Conservation (phyloP, 2,113 vertebrate species). For the Nanorana parkeri region DNA sequence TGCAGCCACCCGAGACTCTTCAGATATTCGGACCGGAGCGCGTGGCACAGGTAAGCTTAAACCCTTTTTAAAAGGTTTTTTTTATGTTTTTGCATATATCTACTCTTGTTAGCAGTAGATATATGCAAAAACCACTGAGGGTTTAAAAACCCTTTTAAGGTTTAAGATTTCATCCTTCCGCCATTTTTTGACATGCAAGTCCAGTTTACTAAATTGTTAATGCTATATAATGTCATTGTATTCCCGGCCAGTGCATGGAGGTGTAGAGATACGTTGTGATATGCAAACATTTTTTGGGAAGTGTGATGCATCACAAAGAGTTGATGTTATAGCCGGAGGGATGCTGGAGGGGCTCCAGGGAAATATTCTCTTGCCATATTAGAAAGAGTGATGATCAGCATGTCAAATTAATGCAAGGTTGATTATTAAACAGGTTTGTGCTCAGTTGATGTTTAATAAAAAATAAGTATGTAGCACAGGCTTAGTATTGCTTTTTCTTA, state of each 20-base stretch:
- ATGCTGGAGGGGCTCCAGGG: conserved; percentile 23
- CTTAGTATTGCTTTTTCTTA: no score
- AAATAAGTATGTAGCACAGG: no score
- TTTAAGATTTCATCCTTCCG: no score
- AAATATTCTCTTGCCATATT: conserved; percentile 50
- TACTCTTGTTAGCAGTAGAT: no score
- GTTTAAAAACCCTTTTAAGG: no score
- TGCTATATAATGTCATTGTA: conserved; percentile 5
- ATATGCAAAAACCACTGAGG: no score
- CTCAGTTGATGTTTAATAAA: conserved; percentile 51
- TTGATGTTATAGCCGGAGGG: conserved; percentile 45
- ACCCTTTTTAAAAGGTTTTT: no score
- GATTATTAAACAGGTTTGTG: conserved; percentile 51
- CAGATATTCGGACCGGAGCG: no score
- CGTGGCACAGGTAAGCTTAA: no score
- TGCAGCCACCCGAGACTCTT: no score
- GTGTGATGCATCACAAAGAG: conserved; percentile 32
- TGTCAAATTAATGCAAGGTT: conserved; percentile 36
- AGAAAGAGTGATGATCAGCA: conserved; percentile 47
- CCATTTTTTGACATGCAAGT: not conserved
- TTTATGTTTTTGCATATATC: no score
- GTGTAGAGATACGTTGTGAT: conserved; percentile 23
- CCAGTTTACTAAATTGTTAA: not conserved
- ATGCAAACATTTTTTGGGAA: conserved; percentile 28
- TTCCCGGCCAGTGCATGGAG: conserved; percentile 1